A percentile compares a stretch with the other conserved stretches of the same genome.
Conservation (phyloP, 2,113 vertebrate genomes). For the Seriola aureovittata region DNA sequence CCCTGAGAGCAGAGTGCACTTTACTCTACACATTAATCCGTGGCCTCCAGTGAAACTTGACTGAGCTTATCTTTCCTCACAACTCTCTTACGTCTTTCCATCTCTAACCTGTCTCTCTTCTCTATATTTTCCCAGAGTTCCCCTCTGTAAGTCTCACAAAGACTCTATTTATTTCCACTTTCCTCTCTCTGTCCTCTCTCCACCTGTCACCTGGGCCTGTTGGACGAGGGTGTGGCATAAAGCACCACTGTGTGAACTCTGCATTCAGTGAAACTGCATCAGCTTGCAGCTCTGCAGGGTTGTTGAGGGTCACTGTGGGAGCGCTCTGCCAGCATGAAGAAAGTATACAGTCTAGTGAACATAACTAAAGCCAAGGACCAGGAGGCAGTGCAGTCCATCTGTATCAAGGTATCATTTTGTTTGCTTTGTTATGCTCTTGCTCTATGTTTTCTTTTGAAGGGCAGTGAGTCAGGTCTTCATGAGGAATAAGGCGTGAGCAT, state of each 20-base stretch:
- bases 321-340: conserved; percentile 76
- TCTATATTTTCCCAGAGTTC: conserved; percentile 43
- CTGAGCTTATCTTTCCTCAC: conserved; percentile 1
- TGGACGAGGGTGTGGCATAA: conserved; percentile 46
- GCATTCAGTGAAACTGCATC: conserved; percentile 15
- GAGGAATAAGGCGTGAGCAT: not conserved
- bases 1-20: conserved; percentile 34
- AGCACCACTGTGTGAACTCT: conserved; percentile 37
- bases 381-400: conserved; percentile 75
- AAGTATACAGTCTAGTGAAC: conserved; percentile 73
- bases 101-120: conserved; percentile 3
- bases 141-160: conserved; percentile 53
- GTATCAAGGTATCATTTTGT: conserved; percentile 75
- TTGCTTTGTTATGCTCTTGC: not conserved
- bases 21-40: conserved; percentile 5
- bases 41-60: conserved; percentile 11
- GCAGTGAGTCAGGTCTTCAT: not conserved
- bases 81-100: not conserved
- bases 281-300: conserved; percentile 24
- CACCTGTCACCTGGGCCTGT: conserved; percentile 56
- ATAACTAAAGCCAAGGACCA: conserved; percentile 71
- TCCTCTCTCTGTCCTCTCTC: conserved; percentile 17
- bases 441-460: conserved; percentile 10
- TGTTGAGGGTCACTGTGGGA: conserved; percentile 28
- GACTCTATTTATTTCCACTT: conserved; percentile 40